Evolutionary conservation across 2,797 vertebrate genomes (phyloP), one percentile per base, ranked within the genome.

Genomic region (Argentina silus): DNA sequence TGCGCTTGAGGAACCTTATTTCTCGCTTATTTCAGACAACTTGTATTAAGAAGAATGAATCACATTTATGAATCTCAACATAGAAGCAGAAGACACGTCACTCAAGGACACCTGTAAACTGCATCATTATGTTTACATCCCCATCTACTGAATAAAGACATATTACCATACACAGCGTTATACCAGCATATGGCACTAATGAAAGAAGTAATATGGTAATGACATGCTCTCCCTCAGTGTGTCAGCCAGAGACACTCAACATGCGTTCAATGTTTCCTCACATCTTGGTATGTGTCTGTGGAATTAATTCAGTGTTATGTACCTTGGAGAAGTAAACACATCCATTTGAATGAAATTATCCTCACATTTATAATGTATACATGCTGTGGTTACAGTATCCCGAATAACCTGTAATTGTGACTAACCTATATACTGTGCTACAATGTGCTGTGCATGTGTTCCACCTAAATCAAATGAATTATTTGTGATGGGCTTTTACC

Each of bases 271-370:
- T 36, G 27, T 36, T 36, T 36, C 27, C 4, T 36, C 27, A 36
- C 27, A 1, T 12, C 7, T 6, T 48, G 47, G 11, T 48, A 8
- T 48, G 47, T 48, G 63, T 68, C 57, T 62, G 44, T 59, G 69
- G 47, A 81, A 81, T 78, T 80, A 59, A 55, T 67, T 80, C 77
- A 77, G 75, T 51, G 50, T 44, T 71, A 81, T 85, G 27, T 36
- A 36, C 4, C 27, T 36, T 36, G 27, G 27, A 36, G 27, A 36
- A 4, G 27, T 4, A 36, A 4, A 36, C 27, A 36, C 2, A 4
- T 36, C 27, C 27, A n/a, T n/a, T n/a, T n/a, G n/a, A n/a, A 36
- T 36, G 1, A 36, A 36, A 36, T 36, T 1, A 36, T 36, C 27
- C 27, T 36, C 27, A 36, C 27, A 36, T 36, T 1, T 36, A 36